Percentiles rank a stretch among this genome's conserved stretches.
phyloP scores from a whole-genome alignment of 2,888 invertebrate genomes.

The Microctonus brassicae region DNA sequence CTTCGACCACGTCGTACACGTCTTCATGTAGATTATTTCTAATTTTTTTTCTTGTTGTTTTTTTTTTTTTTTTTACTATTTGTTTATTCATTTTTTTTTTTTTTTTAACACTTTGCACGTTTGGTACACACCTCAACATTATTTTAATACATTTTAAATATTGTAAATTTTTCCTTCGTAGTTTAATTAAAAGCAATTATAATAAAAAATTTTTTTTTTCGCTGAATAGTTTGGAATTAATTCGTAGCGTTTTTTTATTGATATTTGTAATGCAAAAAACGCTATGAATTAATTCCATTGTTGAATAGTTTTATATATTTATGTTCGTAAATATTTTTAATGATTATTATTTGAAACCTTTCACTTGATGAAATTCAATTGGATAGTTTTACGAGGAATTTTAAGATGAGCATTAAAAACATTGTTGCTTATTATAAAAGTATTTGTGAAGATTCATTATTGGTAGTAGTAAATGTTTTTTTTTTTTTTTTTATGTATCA shows the following conservation, averaged over 20 bases:
- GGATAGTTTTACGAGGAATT: background rate
- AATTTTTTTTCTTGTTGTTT: background rate
- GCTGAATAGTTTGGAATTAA: too few species aligned
- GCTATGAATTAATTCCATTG: too few species aligned
- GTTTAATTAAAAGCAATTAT: too few species aligned
- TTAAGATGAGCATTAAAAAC: background rate
- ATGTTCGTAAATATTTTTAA: too few species aligned
- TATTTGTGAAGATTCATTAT: background rate
- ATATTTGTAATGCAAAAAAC: too few species aligned
- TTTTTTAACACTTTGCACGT: too few species aligned
- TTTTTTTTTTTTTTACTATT: background rate
- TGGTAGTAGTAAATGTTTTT: background rate
- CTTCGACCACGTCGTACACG: background rate
- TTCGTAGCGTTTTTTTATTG: too few species aligned
- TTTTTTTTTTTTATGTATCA: background rate
- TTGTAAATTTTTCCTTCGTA: too few species aligned
- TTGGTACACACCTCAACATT: too few species aligned
- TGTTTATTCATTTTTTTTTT: background rate
- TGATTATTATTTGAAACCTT: background rate
- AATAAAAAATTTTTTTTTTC: too few species aligned
- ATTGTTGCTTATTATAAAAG: background rate
- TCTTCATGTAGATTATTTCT: conserved; percentile 5
- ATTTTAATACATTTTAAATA: too few species aligned
- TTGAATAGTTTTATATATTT: too few species aligned
- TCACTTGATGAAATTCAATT: background rate